Evolutionary conservation across 2,888 invertebrate genomes (phyloP), one percentile per base, ranked within the genome.

Genomic region (Metopia argyrocephala): DNA sequence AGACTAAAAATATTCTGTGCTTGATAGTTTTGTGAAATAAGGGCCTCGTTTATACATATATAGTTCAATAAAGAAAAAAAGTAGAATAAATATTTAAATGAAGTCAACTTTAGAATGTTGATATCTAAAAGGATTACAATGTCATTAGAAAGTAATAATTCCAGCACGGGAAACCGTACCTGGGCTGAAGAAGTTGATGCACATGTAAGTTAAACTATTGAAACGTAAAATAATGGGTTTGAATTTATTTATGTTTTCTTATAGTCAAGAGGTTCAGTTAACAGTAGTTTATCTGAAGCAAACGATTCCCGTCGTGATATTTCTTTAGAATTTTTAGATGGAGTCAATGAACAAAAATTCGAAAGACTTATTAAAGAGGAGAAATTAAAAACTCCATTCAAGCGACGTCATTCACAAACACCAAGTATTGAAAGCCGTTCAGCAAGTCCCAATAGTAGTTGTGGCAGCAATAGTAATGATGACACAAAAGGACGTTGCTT

Each of bases 301-400:
- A 78, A 62, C 21, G 78, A 70, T 66, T 75, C 81, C 3, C 74
- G 64, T 5, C 79, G 84, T 18, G 78, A 84, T n/a, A 84, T 84
- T 48, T 83, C 84, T 0, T 15, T 84, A n/a, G 83, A 85, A 46
- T 85, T 89, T 52, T 71, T 87, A 66, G 90, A 90, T 70, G 87
- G 85, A 38, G 86, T 84, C 31, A 91, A 91, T 83, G 91, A 90
- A 66, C 86, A 87, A 20, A 91, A 91, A 82, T 91, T 89, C 68
- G 89, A 89, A 27, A 87, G 88, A 31, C 83, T 91, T 0, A 82
- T 90, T 0, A 89, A 88, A 73, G 89, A 90, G 15, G 89, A 90
- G 1, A 91, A 91, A 84, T 69, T 91, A 2, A 90, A 89, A 83
- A 90, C 90, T 2, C 89, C 91, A 0, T 90, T 89, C 59, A 91